Percentiles rank a stretch among this genome's conserved stretches.
Conservation (phyloP, 2,113 vertebrate genomes). For the Pseudolaguvia tuberculata region DNA sequence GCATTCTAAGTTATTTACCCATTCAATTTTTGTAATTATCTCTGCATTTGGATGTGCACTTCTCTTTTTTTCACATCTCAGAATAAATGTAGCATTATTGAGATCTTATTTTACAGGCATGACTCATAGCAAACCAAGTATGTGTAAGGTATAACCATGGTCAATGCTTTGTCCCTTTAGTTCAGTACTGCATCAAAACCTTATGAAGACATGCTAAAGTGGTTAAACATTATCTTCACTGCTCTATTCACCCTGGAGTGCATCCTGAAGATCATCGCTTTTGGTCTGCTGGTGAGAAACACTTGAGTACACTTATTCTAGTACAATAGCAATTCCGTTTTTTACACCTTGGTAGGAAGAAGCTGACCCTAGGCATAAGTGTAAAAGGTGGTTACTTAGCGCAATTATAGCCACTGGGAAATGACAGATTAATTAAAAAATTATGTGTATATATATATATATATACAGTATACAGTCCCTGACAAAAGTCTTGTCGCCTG, state of each 20-base stretch:
- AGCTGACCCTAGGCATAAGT: neutral
- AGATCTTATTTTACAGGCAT: neutral
- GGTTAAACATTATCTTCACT: conserved; percentile 93
- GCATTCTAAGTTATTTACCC: too few relatives aligned
- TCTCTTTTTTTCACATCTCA: too few relatives aligned
- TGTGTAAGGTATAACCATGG: neutral
- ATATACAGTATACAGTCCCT: too few relatives aligned
- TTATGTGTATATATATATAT: too few relatives aligned
- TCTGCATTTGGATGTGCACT: too few relatives aligned
- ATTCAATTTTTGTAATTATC: too few relatives aligned
- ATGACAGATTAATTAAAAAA: too few relatives aligned
- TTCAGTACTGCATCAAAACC: conserved; percentile 83
- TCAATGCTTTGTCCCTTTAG: conserved; percentile 56
- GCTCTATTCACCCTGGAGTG: conserved; percentile 97
- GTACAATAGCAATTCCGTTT: neutral
- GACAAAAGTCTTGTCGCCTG: too few relatives aligned
- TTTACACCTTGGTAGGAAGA: neutral
- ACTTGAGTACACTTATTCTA: neutral
- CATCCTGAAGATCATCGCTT: conserved; percentile 94
- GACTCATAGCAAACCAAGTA: neutral
- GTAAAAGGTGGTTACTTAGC: too few relatives aligned
- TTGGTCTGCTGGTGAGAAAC: conserved; percentile 85
- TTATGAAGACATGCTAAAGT: conserved; percentile 91
- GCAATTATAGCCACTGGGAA: too few relatives aligned
- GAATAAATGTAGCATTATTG: neutral